These are phyloP conservation scores for Lagorchestes hirsutus DNA, from an alignment of 2,797 vertebrate species.

Conservation along the genomic window DNA sequence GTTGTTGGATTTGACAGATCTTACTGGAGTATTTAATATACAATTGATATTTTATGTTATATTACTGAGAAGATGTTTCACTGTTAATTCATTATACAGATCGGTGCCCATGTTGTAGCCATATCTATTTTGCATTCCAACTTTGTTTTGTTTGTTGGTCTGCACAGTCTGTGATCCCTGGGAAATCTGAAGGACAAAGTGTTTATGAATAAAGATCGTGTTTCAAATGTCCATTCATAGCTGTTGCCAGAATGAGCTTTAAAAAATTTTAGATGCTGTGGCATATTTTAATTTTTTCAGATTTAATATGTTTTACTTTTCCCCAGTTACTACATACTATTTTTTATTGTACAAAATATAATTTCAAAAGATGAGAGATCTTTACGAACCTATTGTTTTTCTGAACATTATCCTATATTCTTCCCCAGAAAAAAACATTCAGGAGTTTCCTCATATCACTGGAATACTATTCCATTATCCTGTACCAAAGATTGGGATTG, in stretches of 20 bases:
- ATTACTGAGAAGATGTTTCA: not conserved
- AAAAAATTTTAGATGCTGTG: not conserved
- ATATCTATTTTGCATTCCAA: slow-evolving; percentile 13
- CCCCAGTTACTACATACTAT: not conserved
- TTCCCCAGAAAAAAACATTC: not conserved
- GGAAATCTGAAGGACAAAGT: slow-evolving; percentile 32
- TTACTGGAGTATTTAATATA: not conserved
- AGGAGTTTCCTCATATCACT: not conserved
- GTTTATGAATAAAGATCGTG: not conserved
- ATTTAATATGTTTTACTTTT: not conserved
- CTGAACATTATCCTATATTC: not conserved
- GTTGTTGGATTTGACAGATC: slow-evolving; percentile 4
- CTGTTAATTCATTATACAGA: slow-evolving; percentile 3
- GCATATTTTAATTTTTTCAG: not conserved
- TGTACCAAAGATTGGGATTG: not conserved
- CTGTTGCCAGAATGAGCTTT: not conserved
- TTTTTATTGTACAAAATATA: not conserved
- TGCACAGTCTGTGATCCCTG: slow-evolving; percentile 8
- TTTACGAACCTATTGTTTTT: not conserved
- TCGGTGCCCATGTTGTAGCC: not conserved
- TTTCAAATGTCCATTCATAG: not conserved
- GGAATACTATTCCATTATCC: not conserved
- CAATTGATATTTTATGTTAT: not conserved
- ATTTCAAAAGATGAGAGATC: not conserved
- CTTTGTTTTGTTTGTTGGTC: not conserved